Percentiles rank a stretch among this genome's conserved stretches.
These are phyloP conservation scores for Halisarca cf. caerulea DNA, from an alignment of 37 sponge, comb jelly and placozoan genomes.

Conservation along the genomic window DNA sequence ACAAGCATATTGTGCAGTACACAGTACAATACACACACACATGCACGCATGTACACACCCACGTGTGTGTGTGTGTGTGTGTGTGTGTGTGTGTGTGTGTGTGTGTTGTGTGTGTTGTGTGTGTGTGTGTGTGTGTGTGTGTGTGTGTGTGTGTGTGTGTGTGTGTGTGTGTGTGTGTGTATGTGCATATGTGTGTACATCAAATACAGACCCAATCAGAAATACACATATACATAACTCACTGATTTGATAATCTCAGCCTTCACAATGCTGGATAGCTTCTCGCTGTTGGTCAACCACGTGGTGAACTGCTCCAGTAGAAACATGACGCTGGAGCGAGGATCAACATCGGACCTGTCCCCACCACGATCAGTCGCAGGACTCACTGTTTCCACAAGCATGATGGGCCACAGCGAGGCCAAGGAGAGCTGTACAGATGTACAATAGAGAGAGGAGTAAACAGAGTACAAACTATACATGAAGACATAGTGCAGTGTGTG, in stretches of 20 bases:
- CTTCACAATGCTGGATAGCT: not conserved
- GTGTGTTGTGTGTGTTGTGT: no score
- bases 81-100: no score
- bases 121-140: no score
- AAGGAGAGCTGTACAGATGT: constrained; percentile 41
- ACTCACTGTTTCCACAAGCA: constrained; percentile 22
- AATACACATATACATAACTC: constrained; percentile 1
- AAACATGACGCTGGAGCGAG: constrained; percentile 52
- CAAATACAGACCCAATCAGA: not conserved
- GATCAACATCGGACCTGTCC: constrained; percentile 44
- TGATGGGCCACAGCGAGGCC: constrained; percentile 57
- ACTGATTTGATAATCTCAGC: constrained; percentile 1
- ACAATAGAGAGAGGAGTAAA: not conserved
- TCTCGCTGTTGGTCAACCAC: constrained; percentile 29
- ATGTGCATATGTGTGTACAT: not conserved
- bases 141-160: no score
- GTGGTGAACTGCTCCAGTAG: constrained; percentile 60
- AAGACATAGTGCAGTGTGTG: no score
- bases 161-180: no score
- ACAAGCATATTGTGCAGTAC: not conserved
- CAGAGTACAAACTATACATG: not conserved
- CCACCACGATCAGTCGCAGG: not conserved
- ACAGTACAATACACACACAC: constrained; percentile 6
- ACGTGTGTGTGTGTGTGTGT: not conserved
- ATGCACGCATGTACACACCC: not conserved